Base-by-base conservation (phyloP, 2,888 invertebrate genomes). In the Craniophora ligustri region DNA sequence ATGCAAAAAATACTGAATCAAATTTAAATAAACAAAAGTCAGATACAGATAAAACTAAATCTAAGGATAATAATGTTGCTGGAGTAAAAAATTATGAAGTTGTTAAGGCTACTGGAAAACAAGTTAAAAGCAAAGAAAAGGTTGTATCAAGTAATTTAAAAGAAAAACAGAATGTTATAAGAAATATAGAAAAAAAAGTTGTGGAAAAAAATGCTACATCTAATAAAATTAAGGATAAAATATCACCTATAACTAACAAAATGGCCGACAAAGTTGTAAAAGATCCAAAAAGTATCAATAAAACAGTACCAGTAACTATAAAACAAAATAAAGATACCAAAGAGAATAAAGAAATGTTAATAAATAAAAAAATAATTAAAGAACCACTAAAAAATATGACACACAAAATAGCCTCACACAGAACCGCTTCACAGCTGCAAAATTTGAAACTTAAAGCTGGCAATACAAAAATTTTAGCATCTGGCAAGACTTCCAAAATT, bases 401-500 rank as follows among this genome's bases (percentile, higher is more conserved):
- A 3, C 34, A 36, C 8, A 60, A 46, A 44, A 35, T 53, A 10
- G 41, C 59, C 5, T 57, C 60, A 0, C 56, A 54, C 3, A 53
- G 61, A 14, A 59, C 34, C 11, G 18, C 41, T 5, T 19, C 69
- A 5, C 69, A 72, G 54, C 21, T 26, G 1, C 55, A 46, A 31
- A 69, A 69, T 42, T 7, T 34, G 0, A 35, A 30, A 10, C 18
- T 54, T 5, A 53, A 41, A 26, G 5, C 41, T 61, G 36, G 35
- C 7, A 60, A 35, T 31, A 57, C 21, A 3, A 57, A 48, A 31
- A 2, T 4, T 10, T 7, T 38, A 0, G 32, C 8, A 0, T 3
- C 53, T 55, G 50, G 47, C 41, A 72, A 55, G 45, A 46, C 40
- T 0, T 76, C 87, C 0, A 87, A 83, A 54, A 86, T 88, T 28